These are phyloP conservation scores for Smutsia temminckii DNA, from an alignment of 2,797 vertebrate genomes.

Conservation along the genomic window DNA sequence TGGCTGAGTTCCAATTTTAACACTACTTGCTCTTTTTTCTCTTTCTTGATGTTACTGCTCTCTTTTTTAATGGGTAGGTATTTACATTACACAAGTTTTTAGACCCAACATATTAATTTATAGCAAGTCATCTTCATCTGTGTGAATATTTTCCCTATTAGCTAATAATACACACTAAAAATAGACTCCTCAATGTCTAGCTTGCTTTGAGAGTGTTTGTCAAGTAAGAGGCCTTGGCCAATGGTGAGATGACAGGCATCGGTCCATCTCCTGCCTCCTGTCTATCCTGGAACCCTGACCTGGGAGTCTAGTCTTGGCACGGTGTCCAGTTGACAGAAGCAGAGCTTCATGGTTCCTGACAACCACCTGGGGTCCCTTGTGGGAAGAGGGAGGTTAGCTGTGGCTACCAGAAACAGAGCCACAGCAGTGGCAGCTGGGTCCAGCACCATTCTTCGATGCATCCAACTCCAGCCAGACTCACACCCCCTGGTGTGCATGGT, in stretches of 20 bases:
- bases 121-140: neutral
- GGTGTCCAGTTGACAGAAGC: fast-evolving
- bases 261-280: fast-evolving
- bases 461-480: neutral
- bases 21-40: neutral
- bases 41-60: neutral
- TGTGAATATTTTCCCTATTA: fast-evolving
- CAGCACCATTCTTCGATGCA: neutral
- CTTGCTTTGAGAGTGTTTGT: neutral
- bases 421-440: neutral
- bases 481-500: neutral
- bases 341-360: neutral
- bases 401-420: neutral
- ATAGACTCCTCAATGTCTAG: neutral
- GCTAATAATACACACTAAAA: neutral
- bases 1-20: neutral
- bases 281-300: fast-evolving
- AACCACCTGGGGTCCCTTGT: neutral
- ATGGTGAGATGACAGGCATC: fast-evolving
- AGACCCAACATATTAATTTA: neutral
- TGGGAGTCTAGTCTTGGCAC: neutral
- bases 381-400: neutral
- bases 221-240: neutral
- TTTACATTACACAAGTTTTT: neutral
- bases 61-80: no score